Base-by-base conservation (phyloP, 2,797 vertebrate genomes). In the Xiphophorus birchmanni region DNA sequence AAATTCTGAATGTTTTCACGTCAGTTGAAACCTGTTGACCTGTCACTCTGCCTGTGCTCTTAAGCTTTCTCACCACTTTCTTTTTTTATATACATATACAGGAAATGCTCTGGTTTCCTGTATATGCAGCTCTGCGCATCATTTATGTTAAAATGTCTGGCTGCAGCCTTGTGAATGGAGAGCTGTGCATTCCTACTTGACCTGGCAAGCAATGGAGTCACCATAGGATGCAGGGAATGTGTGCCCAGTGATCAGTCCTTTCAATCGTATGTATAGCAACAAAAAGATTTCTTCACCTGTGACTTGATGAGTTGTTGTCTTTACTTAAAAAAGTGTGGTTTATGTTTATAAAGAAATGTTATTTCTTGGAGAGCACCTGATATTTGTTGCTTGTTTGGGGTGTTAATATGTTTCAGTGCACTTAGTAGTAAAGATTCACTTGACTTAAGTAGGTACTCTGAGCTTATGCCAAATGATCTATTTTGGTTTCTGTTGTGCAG, bases 71-170 rank as follows among this genome's bases (percentile, higher is more conserved):
- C 29, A 65, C 13, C 52, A 54, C 78, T 37, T 82, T 81, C 26
- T 76, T 58, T 82, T 81, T 72, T 76, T 65, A 63, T 47, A 58
- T 74, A 88, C 48, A 54, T 80, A 85, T 21, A 82, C 92, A 94
- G 94, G 94, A 95, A 95, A 92, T 87, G 78, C 80, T 74, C 79
- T 80, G 88, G 93, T 93, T 95, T 95, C 94, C 94, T 94, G 94
- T 92, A 47, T 85, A 47, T 83, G 79, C 74, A 1, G 54, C 74
- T 82, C 88, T 89, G 85, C 77, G 48, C 44, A 82, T 82, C 52
- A 47, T 84, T 88, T 87, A 76, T 81, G 80, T 71, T 54, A 72
- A 60, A 72, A 45, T 67, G 52, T 82, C 74, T 23, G 42, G 75
- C 54, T 77, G 52, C 77, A 73, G 81, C 74, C 78, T 75, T 86